phyloP scores from a whole-genome alignment of 2,888 invertebrate genomes.

The Lasioglossum oenotherae region DNA sequence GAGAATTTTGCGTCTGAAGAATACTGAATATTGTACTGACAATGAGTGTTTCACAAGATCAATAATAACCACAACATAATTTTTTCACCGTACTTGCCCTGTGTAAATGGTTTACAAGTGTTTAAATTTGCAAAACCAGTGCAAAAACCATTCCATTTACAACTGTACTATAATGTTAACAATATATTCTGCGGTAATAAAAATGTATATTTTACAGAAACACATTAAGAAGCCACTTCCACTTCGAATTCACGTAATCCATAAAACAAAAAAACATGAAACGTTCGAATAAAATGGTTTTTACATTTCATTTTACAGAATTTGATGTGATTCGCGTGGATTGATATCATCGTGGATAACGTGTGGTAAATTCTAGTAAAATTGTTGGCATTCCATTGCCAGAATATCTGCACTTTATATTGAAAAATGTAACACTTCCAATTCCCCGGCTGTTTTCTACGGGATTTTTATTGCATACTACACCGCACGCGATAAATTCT shows the following conservation, averaged over 20 bases:
- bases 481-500: slow-evolving; percentile 42
- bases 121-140: no score
- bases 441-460: background rate
- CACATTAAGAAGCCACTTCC: no score
- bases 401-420: slow-evolving; percentile 1
- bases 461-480: slow-evolving; percentile 32
- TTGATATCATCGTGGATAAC: background rate
- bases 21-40: no score
- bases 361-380: slow-evolving; percentile 1
- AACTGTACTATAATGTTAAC: no score
- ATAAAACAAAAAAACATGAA: background rate
- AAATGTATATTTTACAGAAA: no score
- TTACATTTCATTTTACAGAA: background rate
- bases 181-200: no score
- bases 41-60: no score
- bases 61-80: no score
- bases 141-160: no score
- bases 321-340: background rate
- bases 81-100: no score
- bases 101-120: no score
- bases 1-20: no score
- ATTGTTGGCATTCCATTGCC: slow-evolving; percentile 18
- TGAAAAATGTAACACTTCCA: slow-evolving; percentile 13
- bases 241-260: background rate
- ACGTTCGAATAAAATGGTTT: background rate